Evolutionary conservation across 2,113 vertebrate genomes (phyloP).

Genomic region (Dolichallabes microphthalmus): DNA sequence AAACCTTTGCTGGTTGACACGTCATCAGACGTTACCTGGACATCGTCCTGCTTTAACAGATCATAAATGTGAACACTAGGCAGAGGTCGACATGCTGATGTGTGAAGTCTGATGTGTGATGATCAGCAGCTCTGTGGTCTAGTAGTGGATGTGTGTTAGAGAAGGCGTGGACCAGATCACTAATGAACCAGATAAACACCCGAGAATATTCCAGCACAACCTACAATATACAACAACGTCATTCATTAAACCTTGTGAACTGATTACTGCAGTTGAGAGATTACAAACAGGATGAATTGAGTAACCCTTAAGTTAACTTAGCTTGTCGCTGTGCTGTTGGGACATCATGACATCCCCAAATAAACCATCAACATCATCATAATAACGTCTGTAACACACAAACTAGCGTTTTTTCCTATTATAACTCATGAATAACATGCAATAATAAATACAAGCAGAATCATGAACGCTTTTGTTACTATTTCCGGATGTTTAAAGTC

Average conservation of each 20-base stretch:
- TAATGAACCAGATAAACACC: neutral
- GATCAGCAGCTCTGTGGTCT: neutral
- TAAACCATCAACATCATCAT: neutral
- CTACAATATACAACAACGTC: neutral
- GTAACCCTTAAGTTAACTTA: neutral
- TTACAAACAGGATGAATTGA: neutral
- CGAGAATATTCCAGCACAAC: neutral
- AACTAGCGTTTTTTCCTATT: neutral
- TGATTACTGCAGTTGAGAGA: neutral
- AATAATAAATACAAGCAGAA: neutral
- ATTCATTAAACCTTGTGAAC: neutral
- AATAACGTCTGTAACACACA: neutral
- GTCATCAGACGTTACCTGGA: neutral
- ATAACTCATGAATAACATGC: neutral
- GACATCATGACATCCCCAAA: neutral
- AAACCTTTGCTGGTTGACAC: neutral
- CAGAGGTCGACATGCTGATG: neutral
- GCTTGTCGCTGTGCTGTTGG: neutral
- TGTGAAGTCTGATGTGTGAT: neutral
- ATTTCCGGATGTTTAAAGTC: neutral
- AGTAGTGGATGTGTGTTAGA: neutral
- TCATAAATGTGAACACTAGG: neutral
- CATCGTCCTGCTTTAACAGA: neutral
- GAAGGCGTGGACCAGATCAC: neutral
- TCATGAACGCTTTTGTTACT: neutral